Base-by-base conservation (phyloP, 2,113 vertebrate species). In the Forbesichthys papilliferus region DNA sequence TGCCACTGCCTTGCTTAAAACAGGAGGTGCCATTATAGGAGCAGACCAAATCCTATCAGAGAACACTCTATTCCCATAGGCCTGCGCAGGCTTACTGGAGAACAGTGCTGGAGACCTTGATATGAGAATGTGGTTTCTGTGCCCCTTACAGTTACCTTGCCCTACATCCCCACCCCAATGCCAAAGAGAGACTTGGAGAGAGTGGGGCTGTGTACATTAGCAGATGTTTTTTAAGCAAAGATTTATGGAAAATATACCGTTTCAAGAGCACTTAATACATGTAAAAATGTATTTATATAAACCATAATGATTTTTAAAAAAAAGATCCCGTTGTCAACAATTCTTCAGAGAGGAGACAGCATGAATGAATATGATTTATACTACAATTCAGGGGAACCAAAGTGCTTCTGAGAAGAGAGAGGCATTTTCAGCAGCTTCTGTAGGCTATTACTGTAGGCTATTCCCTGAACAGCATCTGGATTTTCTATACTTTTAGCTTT, bases 81-180 rank as follows among this genome's bases (percentile, higher is more conserved):
- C 68, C 64, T 69, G 70, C 65, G 74, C 62, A 59, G 68, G 77
- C 75, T 81, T 85, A 82, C 81, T 81, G 65, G 82, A 84, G 87
- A 87, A 74, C 78, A 62, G 63, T 11, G 76, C 72, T 71, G 73
- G 71, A 86, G 85, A 77, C 77, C 57, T 53, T 46, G 56, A 76
- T 55, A 81, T 5, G 80, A 89, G 90, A 92, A 92, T 89, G 87
- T 90, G 74, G 73, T 82, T 90, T 91, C 90, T 93, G 92, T 93
- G 79, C 80, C 76, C 77, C 61, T 52, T 42, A 42, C 36, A 27
- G 27, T 27, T 3, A 68, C 66, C 61, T 49, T 79, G 61, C 67
- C 83, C 79, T 66, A 69, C 72, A 63, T 82, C 68, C 79, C 72
- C 62, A 54, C 73, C 79, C 91, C 89, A 91, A 91, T 27, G 84